Evolutionary conservation across 2,797 vertebrate genomes (phyloP).

Genomic region (Sebastes kiyomatsui): DNA sequence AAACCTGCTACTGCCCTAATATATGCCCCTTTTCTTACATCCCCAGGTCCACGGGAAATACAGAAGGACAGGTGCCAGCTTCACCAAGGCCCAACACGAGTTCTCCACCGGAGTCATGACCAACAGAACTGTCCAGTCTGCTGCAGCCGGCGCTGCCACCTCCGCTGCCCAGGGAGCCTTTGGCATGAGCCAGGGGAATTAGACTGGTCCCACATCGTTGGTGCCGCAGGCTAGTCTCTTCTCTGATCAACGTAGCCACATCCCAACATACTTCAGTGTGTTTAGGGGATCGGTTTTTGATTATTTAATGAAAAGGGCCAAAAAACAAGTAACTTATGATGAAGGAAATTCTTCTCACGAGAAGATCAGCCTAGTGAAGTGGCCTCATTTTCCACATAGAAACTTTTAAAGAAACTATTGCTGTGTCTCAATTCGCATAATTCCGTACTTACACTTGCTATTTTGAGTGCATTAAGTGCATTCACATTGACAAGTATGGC

Average conservation of each 20-base stretch:
- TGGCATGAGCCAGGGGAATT: slow-evolving; percentile 79
- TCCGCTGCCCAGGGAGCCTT: slow-evolving; percentile 88
- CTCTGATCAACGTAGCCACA: slow-evolving; percentile 5
- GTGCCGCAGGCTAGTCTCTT: slow-evolving; percentile 27
- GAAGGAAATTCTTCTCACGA: background rate
- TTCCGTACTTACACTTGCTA: background rate
- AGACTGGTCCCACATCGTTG: background rate
- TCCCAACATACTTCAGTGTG: background rate
- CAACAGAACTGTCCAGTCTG: slow-evolving; percentile 87
- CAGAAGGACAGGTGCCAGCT: slow-evolving; percentile 93
- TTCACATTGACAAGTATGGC: background rate
- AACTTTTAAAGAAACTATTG: background rate
- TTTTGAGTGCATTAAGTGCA: background rate
- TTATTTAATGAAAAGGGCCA: slow-evolving; percentile 25
- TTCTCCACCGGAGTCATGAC: slow-evolving; percentile 93
- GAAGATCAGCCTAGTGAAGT: background rate
- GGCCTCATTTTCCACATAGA: background rate
- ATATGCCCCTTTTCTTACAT: background rate
- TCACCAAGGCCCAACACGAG: slow-evolving; percentile 95
- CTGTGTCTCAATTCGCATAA: background rate
- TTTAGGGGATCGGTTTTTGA: background rate
- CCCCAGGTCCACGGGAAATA: slow-evolving; percentile 93
- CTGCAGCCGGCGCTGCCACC: slow-evolving; percentile 81
- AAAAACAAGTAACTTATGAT: background rate
- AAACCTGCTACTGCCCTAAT: background rate